Evolutionary conservation across 2,113 vertebrate species (phyloP), one percentile per base, ranked within the genome.

Genomic region (Pipa parva): DNA sequence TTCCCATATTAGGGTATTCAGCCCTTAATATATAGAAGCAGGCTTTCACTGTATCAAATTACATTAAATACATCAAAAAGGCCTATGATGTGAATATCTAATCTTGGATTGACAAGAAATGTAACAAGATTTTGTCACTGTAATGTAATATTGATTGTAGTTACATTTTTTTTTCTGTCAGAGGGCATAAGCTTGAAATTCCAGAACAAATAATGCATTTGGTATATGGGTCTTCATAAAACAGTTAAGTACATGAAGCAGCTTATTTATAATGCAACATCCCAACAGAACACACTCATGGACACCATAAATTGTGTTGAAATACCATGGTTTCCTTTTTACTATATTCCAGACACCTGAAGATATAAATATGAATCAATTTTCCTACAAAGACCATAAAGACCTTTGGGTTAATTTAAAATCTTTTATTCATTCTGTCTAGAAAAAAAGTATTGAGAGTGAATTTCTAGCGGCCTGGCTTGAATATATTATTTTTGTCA

Each of bases 281-380:
- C 18, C 7, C 9, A 49, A 20, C 22, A 20, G 18, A 49, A 22
- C 46, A 1, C 6, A 21, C 9, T 49, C 46, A 49, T 22, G 18
- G 8, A 21, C 8, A 49, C 22, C 2, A 4, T 49, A 10, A 22
- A 22, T 49, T 24, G 18, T 49, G 18, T 49, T 49, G 18, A 49
- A 49, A 22, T 49, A 49, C 18, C 21, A 49, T 49, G 1, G 1
- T 13, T 22, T 21, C 46, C 12, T n/a, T 49, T 12, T 49, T 49
- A 8, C 21, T 49, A 49, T 49, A 24, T 49, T 20, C 20, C 21
- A 6, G 2, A 22, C 22, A 49, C 46, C 62, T 42, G 29, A 27
- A 63, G 33, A 63, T 37, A 63, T 21, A 63, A 29, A 24, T 63
- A 49, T 63, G 46, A 31, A 63, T 51, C 29, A 51, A 51, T 18